Evolutionary conservation across 2,888 invertebrate genomes (phyloP).

Genomic region (Chrysopilus asiliformis): DNA sequence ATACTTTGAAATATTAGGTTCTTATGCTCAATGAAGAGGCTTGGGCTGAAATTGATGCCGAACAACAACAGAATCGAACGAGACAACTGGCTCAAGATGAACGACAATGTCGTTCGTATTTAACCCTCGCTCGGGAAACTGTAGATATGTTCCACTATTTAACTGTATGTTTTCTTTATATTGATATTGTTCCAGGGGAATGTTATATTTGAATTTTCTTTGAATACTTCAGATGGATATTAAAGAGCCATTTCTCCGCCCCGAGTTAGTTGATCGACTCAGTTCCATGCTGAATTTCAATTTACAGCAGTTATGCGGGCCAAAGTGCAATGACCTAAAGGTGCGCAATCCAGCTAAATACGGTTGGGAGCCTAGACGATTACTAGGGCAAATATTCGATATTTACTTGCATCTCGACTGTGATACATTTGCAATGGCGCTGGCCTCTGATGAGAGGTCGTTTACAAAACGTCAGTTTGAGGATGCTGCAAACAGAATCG

Average conservation of each 20-base stretch:
- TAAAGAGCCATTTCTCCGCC: slow-evolving; percentile 84
- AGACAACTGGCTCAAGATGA: slow-evolving; percentile 74
- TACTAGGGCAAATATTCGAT: slow-evolving; percentile 85
- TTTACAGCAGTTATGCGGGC: slow-evolving; percentile 88
- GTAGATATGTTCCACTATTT: slow-evolving; percentile 97
- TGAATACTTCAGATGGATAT: slow-evolving; percentile 49
- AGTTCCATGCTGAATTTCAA: slow-evolving; percentile 99
- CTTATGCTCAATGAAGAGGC: slow-evolving; percentile 54
- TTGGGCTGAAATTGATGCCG: slow-evolving; percentile 53
- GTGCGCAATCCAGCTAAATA: slow-evolving; percentile 89
- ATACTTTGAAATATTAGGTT: no score
- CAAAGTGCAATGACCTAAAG: slow-evolving; percentile 88
- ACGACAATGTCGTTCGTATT: slow-evolving; percentile 76
- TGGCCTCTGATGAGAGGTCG: slow-evolving; percentile 94
- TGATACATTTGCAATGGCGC: slow-evolving; percentile 77
- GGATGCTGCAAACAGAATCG: slow-evolving; percentile 73
- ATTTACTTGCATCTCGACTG: slow-evolving; percentile 95
- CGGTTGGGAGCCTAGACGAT: slow-evolving; percentile 89
- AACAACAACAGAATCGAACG: slow-evolving; percentile 59
- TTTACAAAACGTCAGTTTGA: slow-evolving; percentile 87
- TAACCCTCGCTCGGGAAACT: slow-evolving; percentile 85
- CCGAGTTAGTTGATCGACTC: slow-evolving; percentile 84
- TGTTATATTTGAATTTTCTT: not conserved
- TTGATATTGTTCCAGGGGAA: no score
- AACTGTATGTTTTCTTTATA: slow-evolving; percentile 42